Conservation (phyloP, 2,113 vertebrate species). For the Myiozetetes cayanensis region DNA sequence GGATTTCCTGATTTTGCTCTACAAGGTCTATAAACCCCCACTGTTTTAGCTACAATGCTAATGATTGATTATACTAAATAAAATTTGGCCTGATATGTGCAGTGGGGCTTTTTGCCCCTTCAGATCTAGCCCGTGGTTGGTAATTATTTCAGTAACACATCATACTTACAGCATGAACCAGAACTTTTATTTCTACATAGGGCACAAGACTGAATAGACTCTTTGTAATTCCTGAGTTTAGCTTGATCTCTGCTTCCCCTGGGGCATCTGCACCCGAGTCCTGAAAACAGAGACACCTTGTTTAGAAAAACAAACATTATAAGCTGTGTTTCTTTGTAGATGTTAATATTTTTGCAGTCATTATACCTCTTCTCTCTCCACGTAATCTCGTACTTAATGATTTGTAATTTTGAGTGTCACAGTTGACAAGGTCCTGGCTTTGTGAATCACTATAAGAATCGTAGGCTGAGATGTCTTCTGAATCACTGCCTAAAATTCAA, state of each 20-base stretch:
- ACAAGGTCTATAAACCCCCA: neutral
- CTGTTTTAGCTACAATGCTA: neutral
- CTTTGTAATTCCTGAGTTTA: neutral
- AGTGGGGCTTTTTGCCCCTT: neutral
- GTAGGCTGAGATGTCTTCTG: slow-evolving; percentile 14
- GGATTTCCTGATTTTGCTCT: neutral
- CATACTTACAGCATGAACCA: slow-evolving; percentile 42
- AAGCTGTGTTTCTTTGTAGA: neutral
- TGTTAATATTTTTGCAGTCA: neutral
- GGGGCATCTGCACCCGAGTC: slow-evolving; percentile 29
- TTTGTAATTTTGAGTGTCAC: neutral
- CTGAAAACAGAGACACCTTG: slow-evolving; percentile 6
- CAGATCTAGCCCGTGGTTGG: neutral
- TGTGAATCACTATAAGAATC: neutral
- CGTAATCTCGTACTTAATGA: neutral
- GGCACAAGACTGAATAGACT: neutral
- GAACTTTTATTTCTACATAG: neutral
- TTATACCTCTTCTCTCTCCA: slow-evolving; percentile 33
- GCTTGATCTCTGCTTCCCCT: neutral
- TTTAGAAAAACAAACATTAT: neutral
- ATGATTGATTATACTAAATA: neutral
- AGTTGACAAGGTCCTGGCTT: neutral
- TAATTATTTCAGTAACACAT: neutral
- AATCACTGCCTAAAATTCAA: slow-evolving; percentile 44
- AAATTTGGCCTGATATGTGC: neutral